Conservation (phyloP, 2,113 vertebrate genomes). For the Mus musculus region DNA sequence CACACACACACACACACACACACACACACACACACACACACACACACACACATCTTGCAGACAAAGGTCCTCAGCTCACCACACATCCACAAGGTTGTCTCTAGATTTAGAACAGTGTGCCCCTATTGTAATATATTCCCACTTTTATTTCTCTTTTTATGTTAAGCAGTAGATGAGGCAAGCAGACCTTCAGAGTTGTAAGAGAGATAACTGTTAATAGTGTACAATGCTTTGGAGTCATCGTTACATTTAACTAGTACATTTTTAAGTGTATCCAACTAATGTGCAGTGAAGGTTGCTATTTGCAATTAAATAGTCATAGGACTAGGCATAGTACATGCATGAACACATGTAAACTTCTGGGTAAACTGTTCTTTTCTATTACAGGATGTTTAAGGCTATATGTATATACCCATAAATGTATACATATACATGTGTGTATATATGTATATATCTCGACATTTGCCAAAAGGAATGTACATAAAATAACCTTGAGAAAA, state of each 20-base stretch:
- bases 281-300: not conserved
- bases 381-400: not conserved
- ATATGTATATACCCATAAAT: not conserved
- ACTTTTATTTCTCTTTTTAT: not conserved
- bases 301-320: not conserved
- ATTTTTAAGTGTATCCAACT: not conserved
- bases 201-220: not conserved
- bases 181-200: too few relatives aligned
- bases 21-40: not conserved
- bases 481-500: not conserved
- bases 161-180: not conserved
- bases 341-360: not conserved
- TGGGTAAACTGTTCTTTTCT: not conserved
- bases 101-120: fast-evolving
- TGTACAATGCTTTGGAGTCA: not conserved
- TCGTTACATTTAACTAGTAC: not conserved
- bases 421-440: not conserved
- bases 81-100: not conserved
- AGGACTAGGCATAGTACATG: not conserved
- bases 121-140: not conserved
- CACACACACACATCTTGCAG: not conserved
- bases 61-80: too few relatives aligned
- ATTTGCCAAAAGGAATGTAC: not conserved
- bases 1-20: not conserved
- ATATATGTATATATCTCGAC: too few relatives aligned